These are phyloP conservation scores for Scomber japonicus DNA, from an alignment of 2,113 vertebrate genomes.

Conservation along the genomic window DNA sequence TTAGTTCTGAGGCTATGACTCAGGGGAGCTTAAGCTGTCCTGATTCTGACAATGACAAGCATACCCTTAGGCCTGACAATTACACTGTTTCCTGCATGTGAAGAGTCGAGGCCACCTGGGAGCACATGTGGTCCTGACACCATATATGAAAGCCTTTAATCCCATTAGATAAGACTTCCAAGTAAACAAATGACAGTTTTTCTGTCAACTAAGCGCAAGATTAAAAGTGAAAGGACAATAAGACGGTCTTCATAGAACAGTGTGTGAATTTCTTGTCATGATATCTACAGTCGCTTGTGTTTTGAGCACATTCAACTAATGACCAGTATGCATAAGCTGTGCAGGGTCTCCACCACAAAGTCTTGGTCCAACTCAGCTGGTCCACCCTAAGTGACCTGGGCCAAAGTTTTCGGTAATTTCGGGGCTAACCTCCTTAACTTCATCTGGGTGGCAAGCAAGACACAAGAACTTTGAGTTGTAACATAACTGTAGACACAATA, in stretches of 20 bases:
- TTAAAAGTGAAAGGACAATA: slow-evolving; percentile 35
- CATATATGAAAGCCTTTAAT: slow-evolving; percentile 65
- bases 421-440: too few species aligned
- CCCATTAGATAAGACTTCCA: slow-evolving; percentile 47
- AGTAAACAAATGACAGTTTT: slow-evolving; percentile 53
- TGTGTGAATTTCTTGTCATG: background rate
- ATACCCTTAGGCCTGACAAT: slow-evolving; percentile 69
- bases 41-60: slow-evolving; percentile 78
- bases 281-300: background rate
- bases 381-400: too few species aligned
- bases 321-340: background rate
- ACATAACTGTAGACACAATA: too few species aligned
- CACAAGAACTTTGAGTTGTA: too few species aligned
- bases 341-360: too few species aligned
- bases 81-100: slow-evolving; percentile 66
- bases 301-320: background rate
- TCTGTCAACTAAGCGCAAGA: slow-evolving; percentile 30
- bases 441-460: too few species aligned
- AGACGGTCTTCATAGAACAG: slow-evolving; percentile 6
- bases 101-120: slow-evolving; percentile 65
- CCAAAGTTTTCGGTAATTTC: too few species aligned
- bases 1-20: slow-evolving; percentile 66
- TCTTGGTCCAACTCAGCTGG: too few species aligned
- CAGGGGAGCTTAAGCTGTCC: slow-evolving; percentile 65
- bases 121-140: slow-evolving; percentile 63